Base-by-base conservation (phyloP, 2,888 invertebrate species). In the Ceriagrion tenellum region DNA sequence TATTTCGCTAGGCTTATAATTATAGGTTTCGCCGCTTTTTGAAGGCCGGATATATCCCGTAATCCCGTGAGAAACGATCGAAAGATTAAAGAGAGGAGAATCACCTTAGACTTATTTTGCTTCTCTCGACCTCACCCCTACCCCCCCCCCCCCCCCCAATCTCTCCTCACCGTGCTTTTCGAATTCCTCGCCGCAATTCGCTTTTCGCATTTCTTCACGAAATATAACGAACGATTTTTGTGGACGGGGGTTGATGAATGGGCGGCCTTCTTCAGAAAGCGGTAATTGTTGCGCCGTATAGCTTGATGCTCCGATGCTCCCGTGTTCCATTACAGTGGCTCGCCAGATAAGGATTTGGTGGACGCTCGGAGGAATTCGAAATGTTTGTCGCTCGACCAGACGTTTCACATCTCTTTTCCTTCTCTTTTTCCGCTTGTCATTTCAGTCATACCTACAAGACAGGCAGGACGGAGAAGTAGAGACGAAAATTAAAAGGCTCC, bases 31-130 rank as follows among this genome's bases (percentile, higher is more conserved):
- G n/a, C 35, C 89, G 16, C 89, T 35, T 81, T 81, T 81, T 81
- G 89, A 35, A 89, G 89, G 89, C 89, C 89, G 89, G 89, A 89
- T 89, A 89, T 55, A 26, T 55, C 26, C 89, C 47, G n/a, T 35
- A 89, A 89, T 89, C 55, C 3, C 89, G 55, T 89, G 89, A 55
- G 89, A 89, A 55, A 55, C 20, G 89, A 89, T 47, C 81, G 81
- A 81, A 8, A 81, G 81, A 81, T 81, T 81, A 81, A 30, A 81
- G 26, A 69, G 35, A 16, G 81, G 35, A 35, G n/a, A 81, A 81
- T 47, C 47, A 47, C n/a, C 81, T 81, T 16, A 59, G 81, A 16
- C 13, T 35, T 81, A 12, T 81, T 81, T 69, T 81, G 35, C 0
- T 81, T 18, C 1, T 35, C 81, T 12, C 35, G n/a, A n/a, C 81